Base-by-base conservation (phyloP, 2,113 vertebrate species). In the Amblyopsis rosae region DNA sequence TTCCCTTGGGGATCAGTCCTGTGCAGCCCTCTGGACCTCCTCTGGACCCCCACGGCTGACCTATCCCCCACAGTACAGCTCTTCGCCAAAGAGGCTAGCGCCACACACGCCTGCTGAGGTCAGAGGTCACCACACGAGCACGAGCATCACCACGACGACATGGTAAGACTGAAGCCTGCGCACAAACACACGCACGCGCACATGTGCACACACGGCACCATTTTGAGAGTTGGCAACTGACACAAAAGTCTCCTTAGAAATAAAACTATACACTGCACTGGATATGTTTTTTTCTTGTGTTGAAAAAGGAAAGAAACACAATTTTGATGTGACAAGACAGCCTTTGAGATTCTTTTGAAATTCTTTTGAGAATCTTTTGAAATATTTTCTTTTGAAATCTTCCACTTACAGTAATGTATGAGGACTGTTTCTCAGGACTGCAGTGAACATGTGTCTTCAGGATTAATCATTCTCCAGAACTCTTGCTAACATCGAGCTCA, bases 101-200 rank as follows among this genome's bases (percentile, higher is more conserved):
- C 74, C 88, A 77, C 77, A 80, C 66, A 89, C 89, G 92, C 91
- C 91, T 93, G 91, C 91, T 90, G 89, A 75, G 89, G 86, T 90
- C 53, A 87, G 64, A 88, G 90, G 90, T 86, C 86, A 73, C 11
- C 51, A 46, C 70, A 62, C 53, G 65, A 67, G 70, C 72, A 66
- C 33, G 65, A 75, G 65, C 67, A 69, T 26, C 79, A 69, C 62
- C 72, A 58, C 46, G 46, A 16, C 58, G 47, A 54, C 70, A 69
- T 70, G 70, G 50, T 66, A 76, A 63, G 54, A 59, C 76, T 75
- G 67, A 59, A 75, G 79, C 53, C 35, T 4, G n/a, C 53, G 51
- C 54, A 15, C 26, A 26, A 26, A 26, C 26, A 16, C 15, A 46
- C 56, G 49, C 13, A 55, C 76, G 66, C 3, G 66, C 3, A 13